These are phyloP conservation scores for Cryptocephalus moraei DNA, from an alignment of 2,888 invertebrate species.

Conservation along the genomic window DNA sequence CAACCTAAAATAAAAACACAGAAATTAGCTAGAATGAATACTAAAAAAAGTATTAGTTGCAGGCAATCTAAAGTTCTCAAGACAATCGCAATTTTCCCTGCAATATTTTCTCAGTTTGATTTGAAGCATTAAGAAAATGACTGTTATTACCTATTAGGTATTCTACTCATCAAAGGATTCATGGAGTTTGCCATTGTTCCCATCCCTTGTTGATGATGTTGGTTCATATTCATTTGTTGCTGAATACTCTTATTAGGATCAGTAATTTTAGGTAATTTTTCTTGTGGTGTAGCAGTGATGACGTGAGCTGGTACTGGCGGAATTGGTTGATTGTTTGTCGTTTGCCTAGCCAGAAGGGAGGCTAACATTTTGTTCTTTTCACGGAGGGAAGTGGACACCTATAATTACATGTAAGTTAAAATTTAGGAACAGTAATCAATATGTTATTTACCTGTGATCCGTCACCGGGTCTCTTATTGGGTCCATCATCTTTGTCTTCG, in stretches of 20 bases:
- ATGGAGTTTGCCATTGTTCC: constrained; percentile 4
- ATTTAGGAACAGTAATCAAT: background rate
- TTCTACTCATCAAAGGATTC: constrained; percentile 1
- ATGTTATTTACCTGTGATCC: constrained; percentile 24
- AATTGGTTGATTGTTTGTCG: constrained; percentile 47
- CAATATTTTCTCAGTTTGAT: background rate
- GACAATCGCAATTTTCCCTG: background rate
- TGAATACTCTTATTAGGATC: constrained; percentile 25
- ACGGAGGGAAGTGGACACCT: constrained; percentile 56
- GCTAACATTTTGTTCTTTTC: constrained; percentile 81
- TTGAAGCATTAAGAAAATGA: too few relatives aligned
- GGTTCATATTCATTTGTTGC: constrained; percentile 20
- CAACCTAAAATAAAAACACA: constrained; percentile 8
- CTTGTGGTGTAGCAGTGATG: constrained; percentile 61
- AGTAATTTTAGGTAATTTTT: constrained; percentile 46
- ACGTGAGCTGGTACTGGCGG: constrained; percentile 55
- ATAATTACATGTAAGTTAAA: constrained; percentile 1
- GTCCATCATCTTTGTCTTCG: constrained; percentile 49
- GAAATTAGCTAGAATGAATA: background rate
- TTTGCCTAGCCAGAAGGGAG: constrained; percentile 65
- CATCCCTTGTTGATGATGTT: constrained; percentile 7
- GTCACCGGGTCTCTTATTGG: constrained; percentile 35
- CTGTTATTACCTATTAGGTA: background rate
- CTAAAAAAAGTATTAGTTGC: too few relatives aligned
- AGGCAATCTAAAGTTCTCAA: too few relatives aligned